Evolutionary conservation across 2,888 invertebrate genomes (phyloP).

Genomic region (Listrodromus nycthemerus): DNA sequence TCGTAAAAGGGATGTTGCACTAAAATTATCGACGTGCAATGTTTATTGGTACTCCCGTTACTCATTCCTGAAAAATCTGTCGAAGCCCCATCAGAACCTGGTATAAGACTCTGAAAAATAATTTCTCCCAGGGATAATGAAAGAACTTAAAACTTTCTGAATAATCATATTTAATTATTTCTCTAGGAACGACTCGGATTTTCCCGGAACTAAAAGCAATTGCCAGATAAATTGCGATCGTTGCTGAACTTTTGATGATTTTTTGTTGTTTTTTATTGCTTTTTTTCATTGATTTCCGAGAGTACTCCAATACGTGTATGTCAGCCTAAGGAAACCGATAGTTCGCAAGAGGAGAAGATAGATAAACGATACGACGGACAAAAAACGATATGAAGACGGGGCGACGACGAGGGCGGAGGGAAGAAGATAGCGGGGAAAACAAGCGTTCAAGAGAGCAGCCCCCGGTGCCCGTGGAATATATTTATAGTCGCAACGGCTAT

Average conservation of each 20-base stretch:
- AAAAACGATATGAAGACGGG: conserved; percentile 41
- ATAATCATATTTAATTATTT: too few relatives aligned
- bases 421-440: conserved; percentile 60
- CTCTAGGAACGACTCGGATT: too few relatives aligned
- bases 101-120: too few relatives aligned
- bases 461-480: conserved; percentile 79
- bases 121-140: too few relatives aligned
- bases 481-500: conserved; percentile 82
- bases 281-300: conserved; percentile 1
- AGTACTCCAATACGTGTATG: conserved; percentile 27
- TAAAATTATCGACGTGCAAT: background rate
- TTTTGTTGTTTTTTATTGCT: background rate
- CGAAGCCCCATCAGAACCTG: background rate
- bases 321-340: conserved; percentile 40
- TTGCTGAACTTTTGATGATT: background rate
- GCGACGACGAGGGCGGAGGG: conserved; percentile 54
- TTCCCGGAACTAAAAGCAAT: background rate
- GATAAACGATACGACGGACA: conserved; percentile 39
- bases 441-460: conserved; percentile 62
- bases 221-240: background rate
- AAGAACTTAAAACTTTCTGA: too few relatives aligned
- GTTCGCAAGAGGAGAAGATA: conserved; percentile 38
- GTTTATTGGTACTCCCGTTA: background rate
- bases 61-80: background rate
- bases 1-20: background rate